phyloP scores from a whole-genome alignment of 1,140 invertebrate species.

The Drosophila sturtevanti region DNA sequence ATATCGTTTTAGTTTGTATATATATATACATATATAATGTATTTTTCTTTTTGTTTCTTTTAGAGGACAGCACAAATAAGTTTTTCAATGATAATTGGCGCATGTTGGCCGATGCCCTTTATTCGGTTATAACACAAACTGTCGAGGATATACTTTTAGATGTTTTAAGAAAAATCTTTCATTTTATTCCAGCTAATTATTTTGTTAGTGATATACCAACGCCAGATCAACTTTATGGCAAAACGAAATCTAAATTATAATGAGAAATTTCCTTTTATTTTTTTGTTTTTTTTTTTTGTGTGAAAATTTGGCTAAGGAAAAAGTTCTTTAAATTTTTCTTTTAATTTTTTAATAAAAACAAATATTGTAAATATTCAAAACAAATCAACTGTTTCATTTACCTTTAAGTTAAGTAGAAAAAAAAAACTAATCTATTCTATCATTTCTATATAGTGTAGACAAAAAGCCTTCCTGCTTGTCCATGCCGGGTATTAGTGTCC shows the following conservation, averaged over 20 bases:
- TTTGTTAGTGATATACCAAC: slow-evolving; percentile 85
- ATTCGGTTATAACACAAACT: slow-evolving; percentile 86
- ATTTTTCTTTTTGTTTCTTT: slow-evolving; percentile 21
- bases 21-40: neutral
- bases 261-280: slow-evolving; percentile 8
- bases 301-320: slow-evolving; percentile 26
- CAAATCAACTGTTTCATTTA: too few species aligned
- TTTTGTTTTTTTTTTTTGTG: too few species aligned
- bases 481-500: slow-evolving; percentile 50
- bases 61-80: slow-evolving; percentile 88
- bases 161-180: slow-evolving; percentile 86
- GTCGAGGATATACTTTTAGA: slow-evolving; percentile 87
- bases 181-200: slow-evolving; percentile 86
- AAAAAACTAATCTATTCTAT: too few species aligned
- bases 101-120: slow-evolving; percentile 86
- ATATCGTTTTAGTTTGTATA: too few species aligned
- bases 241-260: slow-evolving; percentile 41
- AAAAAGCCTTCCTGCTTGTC: slow-evolving; percentile 6
- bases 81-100: slow-evolving; percentile 88
- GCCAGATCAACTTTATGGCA: slow-evolving; percentile 73
- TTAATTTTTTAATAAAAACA: too few species aligned
- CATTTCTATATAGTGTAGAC: too few species aligned
- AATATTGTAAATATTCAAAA: neutral
- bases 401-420: too few species aligned
- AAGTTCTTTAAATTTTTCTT: slow-evolving; percentile 6